Percentiles rank a stretch among this genome's conserved stretches.
Evolutionary conservation across 2,113 vertebrate genomes (phyloP).

Genomic region (Chaetops frenatus): DNA sequence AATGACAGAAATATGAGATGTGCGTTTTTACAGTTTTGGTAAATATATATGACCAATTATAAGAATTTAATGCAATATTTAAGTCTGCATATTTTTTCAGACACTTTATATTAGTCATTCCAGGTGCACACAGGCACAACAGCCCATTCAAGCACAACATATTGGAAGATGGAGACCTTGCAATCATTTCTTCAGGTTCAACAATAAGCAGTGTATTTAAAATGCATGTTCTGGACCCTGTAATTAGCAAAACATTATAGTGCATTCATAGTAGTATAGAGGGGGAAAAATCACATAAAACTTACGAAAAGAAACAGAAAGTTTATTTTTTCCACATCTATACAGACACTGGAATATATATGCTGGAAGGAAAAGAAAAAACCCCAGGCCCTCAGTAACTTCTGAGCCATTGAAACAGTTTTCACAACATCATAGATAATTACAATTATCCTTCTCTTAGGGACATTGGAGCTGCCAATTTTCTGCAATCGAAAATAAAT

Average conservation of each 20-base stretch:
- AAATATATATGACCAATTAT: neutral
- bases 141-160: neutral
- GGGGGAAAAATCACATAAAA: neutral
- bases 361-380: neutral
- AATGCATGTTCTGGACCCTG: neutral
- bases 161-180: neutral
- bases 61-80: neutral
- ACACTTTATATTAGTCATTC: neutral
- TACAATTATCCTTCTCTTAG: constrained; percentile 68
- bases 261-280: neutral
- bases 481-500: constrained; percentile 52
- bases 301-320: neutral
- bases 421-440: constrained; percentile 65
- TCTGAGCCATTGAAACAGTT: constrained; percentile 42
- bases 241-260: neutral
- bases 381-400: neutral
- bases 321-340: neutral
- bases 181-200: neutral
- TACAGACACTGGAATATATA: neutral
- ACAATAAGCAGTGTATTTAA: accelerated
- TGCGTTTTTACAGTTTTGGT: neutral
- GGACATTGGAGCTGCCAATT: constrained; percentile 56
- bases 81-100: neutral
- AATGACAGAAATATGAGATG: neutral
- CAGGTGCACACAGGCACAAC: neutral